phyloP scores from a whole-genome alignment of 2,113 vertebrate genomes.

The Carassius gibelio region DNA sequence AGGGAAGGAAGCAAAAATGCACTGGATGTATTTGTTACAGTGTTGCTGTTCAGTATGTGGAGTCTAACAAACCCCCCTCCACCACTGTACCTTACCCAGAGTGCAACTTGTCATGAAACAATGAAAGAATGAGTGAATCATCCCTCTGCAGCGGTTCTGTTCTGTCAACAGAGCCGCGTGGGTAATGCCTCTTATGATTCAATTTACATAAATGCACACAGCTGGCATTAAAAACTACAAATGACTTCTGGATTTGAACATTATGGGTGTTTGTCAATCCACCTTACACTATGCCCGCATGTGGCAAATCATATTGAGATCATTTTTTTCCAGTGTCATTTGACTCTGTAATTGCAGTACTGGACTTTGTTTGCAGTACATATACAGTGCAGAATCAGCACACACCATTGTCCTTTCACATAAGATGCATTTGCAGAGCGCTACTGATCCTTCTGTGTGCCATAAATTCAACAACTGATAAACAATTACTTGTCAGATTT shows the following conservation, averaged over 20 bases:
- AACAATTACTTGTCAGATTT: not conserved
- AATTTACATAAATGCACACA: constrained; percentile 30
- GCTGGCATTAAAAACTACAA: constrained; percentile 41
- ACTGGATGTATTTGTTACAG: constrained; percentile 31
- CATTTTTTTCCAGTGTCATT: not conserved
- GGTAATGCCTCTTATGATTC: constrained; percentile 51
- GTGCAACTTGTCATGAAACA: constrained; percentile 42
- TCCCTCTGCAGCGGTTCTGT: constrained; percentile 35
- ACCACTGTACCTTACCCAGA: constrained; percentile 36
- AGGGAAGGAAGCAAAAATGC: constrained; percentile 8
- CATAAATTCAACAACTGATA: no score
- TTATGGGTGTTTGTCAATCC: not conserved
- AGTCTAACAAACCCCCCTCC: constrained; percentile 9
- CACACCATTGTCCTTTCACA: not conserved
- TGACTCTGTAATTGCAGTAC: not conserved
- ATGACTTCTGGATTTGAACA: constrained; percentile 45
- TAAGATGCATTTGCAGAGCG: not conserved
- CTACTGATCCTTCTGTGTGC: not conserved
- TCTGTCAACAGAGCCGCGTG: constrained; percentile 47
- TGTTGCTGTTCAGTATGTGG: constrained; percentile 11
- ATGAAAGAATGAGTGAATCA: constrained; percentile 49
- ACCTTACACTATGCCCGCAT: not conserved
- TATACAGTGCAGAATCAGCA: no score
- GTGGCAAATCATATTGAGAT: not conserved
- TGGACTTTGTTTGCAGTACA: not conserved